These are phyloP conservation scores for Syrrhaptes paradoxus DNA, from an alignment of 2,113 vertebrate genomes.

Conservation along the genomic window DNA sequence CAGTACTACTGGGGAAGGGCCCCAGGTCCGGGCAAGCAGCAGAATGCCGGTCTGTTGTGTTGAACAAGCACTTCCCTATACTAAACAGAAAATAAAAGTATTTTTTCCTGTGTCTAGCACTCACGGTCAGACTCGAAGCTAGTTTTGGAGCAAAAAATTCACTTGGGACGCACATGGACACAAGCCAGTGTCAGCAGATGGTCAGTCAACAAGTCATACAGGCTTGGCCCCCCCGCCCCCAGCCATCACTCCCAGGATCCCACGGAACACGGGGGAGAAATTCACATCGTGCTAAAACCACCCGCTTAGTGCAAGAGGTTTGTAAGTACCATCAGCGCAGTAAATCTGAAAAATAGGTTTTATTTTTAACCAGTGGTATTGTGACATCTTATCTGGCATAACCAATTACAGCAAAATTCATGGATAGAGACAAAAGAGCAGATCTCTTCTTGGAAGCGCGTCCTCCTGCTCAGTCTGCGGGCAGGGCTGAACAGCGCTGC, in stretches of 20 bases:
- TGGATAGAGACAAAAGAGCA: slow-evolving; percentile 63
- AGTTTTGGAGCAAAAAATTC: not conserved
- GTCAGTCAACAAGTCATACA: accelerated
- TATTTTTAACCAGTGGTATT: slow-evolving; percentile 82
- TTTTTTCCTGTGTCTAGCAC: not conserved
- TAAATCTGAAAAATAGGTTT: slow-evolving; percentile 83
- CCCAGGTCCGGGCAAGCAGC: not conserved
- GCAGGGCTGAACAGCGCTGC: slow-evolving; percentile 22
- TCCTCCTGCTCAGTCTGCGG: not conserved
- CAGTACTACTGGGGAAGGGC: no score
- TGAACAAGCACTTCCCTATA: not conserved
- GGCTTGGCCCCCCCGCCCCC: not conserved
- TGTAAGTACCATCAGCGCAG: slow-evolving; percentile 24
- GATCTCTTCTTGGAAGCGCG: slow-evolving; percentile 23
- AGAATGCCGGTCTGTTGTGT: accelerated
- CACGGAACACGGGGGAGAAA: no score
- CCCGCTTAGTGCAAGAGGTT: not conserved
- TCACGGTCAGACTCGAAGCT: not conserved
- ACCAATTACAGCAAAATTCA: slow-evolving; percentile 75
- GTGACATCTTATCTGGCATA: slow-evolving; percentile 72
- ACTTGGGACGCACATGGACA: accelerated
- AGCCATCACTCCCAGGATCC: not conserved
- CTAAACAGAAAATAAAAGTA: not conserved
- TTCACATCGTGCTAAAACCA: not conserved
- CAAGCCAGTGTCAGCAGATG: not conserved